These are phyloP conservation scores for Syrrhaptes paradoxus DNA, from an alignment of 2,113 vertebrate species.

Conservation along the genomic window DNA sequence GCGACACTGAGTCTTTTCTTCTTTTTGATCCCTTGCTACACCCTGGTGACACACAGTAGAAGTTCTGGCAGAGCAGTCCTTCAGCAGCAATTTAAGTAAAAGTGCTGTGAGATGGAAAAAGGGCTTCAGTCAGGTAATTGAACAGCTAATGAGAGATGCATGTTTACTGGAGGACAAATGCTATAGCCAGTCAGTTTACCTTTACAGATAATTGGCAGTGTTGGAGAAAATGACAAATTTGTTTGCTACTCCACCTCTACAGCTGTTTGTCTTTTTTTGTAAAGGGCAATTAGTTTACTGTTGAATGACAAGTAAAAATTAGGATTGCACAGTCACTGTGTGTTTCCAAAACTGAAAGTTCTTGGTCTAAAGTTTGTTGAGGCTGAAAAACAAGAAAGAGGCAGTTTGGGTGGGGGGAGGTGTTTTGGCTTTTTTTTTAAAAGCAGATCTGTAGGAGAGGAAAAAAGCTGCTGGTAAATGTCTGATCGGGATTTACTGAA, in stretches of 20 bases:
- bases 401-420: neutral
- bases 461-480: neutral
- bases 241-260: neutral
- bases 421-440: neutral
- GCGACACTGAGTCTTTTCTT: neutral
- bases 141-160: neutral
- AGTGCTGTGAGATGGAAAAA: slow-evolving; percentile 48
- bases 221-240: slow-evolving; percentile 14
- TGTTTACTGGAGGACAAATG: neutral
- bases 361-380: neutral
- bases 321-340: neutral
- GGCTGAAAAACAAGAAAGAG: neutral
- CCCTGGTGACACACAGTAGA: slow-evolving; percentile 21
- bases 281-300: neutral
- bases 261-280: slow-evolving; percentile 3
- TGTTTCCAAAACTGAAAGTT: neutral
- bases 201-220: neutral
- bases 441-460: neutral
- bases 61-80: neutral
- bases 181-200: neutral
- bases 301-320: neutral
- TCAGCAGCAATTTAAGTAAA: slow-evolving; percentile 1
- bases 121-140: neutral
- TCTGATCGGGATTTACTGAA: neutral
- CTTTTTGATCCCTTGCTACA: neutral